These are phyloP conservation scores for Pelecanus crispus DNA, from an alignment of 2,113 vertebrate species.

Conservation along the genomic window DNA sequence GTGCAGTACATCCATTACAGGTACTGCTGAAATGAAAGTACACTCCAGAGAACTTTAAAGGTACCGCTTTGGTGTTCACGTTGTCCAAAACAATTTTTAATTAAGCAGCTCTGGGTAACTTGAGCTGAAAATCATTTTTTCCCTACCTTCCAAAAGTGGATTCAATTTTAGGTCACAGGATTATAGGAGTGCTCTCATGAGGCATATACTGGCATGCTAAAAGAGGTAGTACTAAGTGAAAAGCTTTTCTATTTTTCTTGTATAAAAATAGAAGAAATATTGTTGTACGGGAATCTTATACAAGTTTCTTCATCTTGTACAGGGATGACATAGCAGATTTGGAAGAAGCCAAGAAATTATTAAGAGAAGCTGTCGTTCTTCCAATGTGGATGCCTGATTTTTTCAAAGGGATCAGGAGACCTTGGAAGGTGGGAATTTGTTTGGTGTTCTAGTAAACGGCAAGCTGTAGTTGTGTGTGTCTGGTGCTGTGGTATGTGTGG, in stretches of 20 bases:
- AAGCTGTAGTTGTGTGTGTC: not conserved
- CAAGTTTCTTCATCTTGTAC: conserved; percentile 9
- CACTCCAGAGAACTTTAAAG: not conserved
- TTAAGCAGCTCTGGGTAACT: conserved; percentile 23
- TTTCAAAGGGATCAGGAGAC: conserved; percentile 83
- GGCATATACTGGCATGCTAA: not conserved
- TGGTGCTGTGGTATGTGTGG: not conserved
- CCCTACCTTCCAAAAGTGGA: not conserved
- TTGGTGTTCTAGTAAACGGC: not conserved
- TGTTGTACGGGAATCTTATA: not conserved
- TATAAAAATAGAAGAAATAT: not conserved
- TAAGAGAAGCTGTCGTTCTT: conserved; percentile 82
- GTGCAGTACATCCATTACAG: not conserved
- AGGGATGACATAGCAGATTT: conserved; percentile 84
- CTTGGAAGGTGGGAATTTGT: conserved; percentile 77
- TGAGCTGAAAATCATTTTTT: conserved; percentile 10
- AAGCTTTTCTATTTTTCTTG: not conserved
- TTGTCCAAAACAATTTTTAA: conserved; percentile 44
- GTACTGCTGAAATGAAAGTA: not conserved
- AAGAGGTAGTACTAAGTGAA: not conserved
- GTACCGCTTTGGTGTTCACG: not conserved
- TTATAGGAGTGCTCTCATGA: conserved; percentile 7
- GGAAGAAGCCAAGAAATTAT: conserved; percentile 82
- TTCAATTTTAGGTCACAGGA: conserved; percentile 24
- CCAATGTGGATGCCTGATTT: conserved; percentile 88